Percentiles rank a stretch among this genome's conserved stretches.
Conservation (phyloP, 2,797 vertebrate species). For the Yasuhikotakia modesta region DNA sequence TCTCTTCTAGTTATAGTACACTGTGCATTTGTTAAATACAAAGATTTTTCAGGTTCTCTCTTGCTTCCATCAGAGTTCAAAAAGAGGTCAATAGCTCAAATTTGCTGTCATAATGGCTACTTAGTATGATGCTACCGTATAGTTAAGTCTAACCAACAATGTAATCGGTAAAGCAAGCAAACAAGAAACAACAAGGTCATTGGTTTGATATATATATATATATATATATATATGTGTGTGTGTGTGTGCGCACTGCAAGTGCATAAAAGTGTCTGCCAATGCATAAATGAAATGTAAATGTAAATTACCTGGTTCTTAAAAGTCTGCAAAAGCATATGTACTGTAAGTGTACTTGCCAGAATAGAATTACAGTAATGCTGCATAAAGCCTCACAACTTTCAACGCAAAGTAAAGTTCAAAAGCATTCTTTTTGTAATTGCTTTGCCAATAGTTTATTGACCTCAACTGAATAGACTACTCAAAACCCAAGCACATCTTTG, state of each 20-base stretch:
- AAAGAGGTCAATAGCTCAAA: not conserved
- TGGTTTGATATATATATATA: no score
- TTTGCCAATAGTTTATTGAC: constrained; percentile 28
- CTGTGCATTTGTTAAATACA: not conserved
- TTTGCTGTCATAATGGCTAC: not conserved
- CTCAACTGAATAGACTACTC: constrained; percentile 19
- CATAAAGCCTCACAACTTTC: constrained; percentile 8
- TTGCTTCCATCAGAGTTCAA: not conserved
- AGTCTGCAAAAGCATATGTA: constrained; percentile 1
- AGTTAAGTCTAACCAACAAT: not conserved
- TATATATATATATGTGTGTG: no score
- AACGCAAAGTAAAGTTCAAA: constrained; percentile 14
- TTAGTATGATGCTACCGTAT: not conserved
- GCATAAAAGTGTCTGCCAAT: not conserved
- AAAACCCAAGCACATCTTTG: constrained; percentile 34
- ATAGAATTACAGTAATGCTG: constrained; percentile 6
- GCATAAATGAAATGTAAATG: not conserved
- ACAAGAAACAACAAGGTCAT: not conserved
- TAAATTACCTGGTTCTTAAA: constrained; percentile 1
- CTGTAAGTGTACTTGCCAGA: constrained; percentile 1
- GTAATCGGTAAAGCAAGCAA: not conserved
- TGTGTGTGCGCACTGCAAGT: no score
- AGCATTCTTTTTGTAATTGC: constrained; percentile 12
- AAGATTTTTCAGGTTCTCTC: not conserved
- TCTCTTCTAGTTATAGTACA: not conserved